Base-by-base conservation (phyloP, 2,888 invertebrate species). In the Perizoma flavofasciatum region DNA sequence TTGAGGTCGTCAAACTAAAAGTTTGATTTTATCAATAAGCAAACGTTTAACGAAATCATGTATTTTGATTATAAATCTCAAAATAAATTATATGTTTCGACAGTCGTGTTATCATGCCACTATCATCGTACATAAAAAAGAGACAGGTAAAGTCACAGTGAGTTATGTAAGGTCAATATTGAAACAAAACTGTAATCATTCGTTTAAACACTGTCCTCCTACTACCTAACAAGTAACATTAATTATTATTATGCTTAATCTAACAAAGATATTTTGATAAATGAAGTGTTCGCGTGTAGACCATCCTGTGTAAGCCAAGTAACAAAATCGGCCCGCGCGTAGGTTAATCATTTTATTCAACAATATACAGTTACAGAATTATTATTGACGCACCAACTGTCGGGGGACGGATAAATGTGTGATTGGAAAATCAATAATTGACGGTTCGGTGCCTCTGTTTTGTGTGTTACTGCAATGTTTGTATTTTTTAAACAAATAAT, bases 331-430 rank as follows among this genome's bases (percentile, higher is more conserved):
- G 74, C 74, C 77, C 66, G 75, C 74, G 73, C 77, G 78, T 72
- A 84, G 88, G 88, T 89, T 91, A 90, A 91, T 91, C 88, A 89
- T 90, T 90, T 89, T 85, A 91, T 90, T 88, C 88, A 88, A 84
- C 86, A 83, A 84, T 89, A 83, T 89, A 85, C 84, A 68, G 85
- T 90, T 88, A 88, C 75, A 68, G 81, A 83, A 86, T 89, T 88
- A 89, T 88, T 90, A 89, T 88, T 89, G 89, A 89, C 86, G 83
- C 71, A 79, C 86, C 88, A 89, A 89, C 85, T 89, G 89, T 83
- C 79, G 74, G 70, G 85, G 87, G 86, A 79, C 66, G 61, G 67
- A 73, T 73, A 77, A 81, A 86, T 83, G 78, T 82, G 75, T 84
- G 83, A 87, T 84, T 82, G 79, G 77, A 81, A 88, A 88, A 89